Conservation (phyloP, 2,113 vertebrate genomes). For the Microcebus ravelobensis region DNA sequence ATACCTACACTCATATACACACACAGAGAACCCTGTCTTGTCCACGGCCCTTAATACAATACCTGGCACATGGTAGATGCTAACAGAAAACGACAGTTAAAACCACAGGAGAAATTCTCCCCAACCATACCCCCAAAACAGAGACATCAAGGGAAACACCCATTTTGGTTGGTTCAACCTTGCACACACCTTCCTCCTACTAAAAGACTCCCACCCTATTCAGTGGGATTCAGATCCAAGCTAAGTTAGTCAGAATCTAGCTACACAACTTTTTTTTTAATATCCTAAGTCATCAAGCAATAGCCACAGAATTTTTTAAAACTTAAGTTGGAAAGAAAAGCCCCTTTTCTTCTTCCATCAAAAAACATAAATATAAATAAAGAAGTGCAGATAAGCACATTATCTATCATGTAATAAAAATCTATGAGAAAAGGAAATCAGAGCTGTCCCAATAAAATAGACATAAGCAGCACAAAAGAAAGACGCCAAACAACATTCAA, state of each 20-base stretch:
- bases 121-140: neutral
- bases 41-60: neutral
- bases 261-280: neutral
- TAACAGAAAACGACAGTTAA: neutral
- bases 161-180: neutral
- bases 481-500: neutral
- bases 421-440: neutral
- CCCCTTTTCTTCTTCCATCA: neutral
- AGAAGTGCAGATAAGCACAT: neutral
- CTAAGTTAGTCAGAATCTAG: neutral
- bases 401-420: neutral
- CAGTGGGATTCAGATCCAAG: neutral
- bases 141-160: neutral
- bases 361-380: neutral
- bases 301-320: neutral
- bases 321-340: neutral
- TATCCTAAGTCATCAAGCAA: too few relatives aligned
- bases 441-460: neutral
- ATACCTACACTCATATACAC: neutral
- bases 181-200: neutral
- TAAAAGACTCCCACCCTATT: neutral
- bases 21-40: neutral
- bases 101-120: neutral
- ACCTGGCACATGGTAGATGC: neutral
- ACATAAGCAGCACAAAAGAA: neutral